Percentiles rank a stretch among this genome's conserved stretches.
Conservation (phyloP, 2,888 invertebrate species). For the Pomacea canaliculata region DNA sequence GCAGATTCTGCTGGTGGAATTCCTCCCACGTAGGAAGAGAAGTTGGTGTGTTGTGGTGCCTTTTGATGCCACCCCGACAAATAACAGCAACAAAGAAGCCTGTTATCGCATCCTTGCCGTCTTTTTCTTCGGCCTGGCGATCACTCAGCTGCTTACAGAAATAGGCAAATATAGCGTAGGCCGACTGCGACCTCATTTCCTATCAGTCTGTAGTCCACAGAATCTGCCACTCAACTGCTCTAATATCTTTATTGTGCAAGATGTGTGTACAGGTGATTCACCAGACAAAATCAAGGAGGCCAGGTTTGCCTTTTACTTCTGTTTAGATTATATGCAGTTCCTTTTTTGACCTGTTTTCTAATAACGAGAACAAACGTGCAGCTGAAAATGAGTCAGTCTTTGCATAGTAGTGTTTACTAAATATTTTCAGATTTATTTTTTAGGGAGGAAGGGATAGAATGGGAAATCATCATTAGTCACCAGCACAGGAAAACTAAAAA, state of each 20-base stretch:
- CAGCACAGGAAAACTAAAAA: too few relatives aligned
- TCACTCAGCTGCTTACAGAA: slow-evolving; percentile 89
- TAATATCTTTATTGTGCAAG: slow-evolving; percentile 46
- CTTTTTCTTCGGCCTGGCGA: slow-evolving; percentile 88
- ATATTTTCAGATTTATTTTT: too few relatives aligned
- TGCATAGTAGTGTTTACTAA: too few relatives aligned
- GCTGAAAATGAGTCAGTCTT: too few relatives aligned
- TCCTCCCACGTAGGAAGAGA: slow-evolving; percentile 16
- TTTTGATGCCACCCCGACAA: not conserved
- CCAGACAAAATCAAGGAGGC: slow-evolving; percentile 46
- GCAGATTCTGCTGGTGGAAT: slow-evolving; percentile 30
- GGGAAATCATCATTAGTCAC: too few relatives aligned
- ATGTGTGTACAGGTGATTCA: slow-evolving; percentile 46
- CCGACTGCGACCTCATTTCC: slow-evolving; percentile 93
- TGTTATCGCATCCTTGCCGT: slow-evolving; percentile 24
- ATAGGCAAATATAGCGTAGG: slow-evolving; percentile 90
- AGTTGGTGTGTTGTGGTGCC: slow-evolving; percentile 8
- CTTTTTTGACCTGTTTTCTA: too few relatives aligned
- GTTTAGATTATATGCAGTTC: not conserved
- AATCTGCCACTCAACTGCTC: slow-evolving; percentile 43
- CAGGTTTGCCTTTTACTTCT: slow-evolving; percentile 42
- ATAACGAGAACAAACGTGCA: too few relatives aligned
- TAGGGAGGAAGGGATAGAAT: too few relatives aligned
- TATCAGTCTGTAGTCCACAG: slow-evolving; percentile 85
- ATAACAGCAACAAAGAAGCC: slow-evolving; percentile 8